Base-by-base conservation (phyloP, 2,797 vertebrate genomes). In the Microchirus variegatus region DNA sequence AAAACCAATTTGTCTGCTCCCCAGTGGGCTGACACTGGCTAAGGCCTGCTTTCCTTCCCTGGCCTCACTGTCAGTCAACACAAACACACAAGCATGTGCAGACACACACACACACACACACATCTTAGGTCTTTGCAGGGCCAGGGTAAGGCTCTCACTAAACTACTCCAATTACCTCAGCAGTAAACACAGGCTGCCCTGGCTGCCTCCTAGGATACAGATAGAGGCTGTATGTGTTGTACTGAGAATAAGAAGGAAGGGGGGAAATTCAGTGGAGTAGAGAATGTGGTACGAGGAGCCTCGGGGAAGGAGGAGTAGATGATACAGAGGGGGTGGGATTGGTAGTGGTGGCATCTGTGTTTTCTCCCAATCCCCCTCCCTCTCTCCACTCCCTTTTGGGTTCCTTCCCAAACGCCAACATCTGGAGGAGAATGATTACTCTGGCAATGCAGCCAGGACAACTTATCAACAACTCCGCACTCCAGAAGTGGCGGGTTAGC, bases 361-460 rank as follows among this genome's bases (percentile, higher is more conserved):
- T 77, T 75, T 58, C 63, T 80, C 74, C 45, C 3, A 0, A 0
- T 63, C 58, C 51, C 54, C 68, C 65, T 65, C 64, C 70, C 80
- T 59, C 61, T 54, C 64, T 56, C 47, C 54, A 59, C 75, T 87
- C 74, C 77, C 66, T 78, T 82, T 77, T 82, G 82, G 82, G 76
- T 82, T 82, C 64, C 50, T 73, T 89, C 80, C 84, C 78, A 90
- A 90, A 86, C 70, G 69, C 71, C 31, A 85, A 91, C 89, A 92
- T 92, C 90, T 91, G 91, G 86, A 81, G 81, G 73, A 87, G 85
- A 90, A 87, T 85, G 86, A 92, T 90, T 90, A 86, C 78, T 78
- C 75, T 73, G 49, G 58, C 77, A 57, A 60, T 18, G 58, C 75
- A 82, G 87, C 90, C 87, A 90, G 83, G 74, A 72, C 60, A 59